Evolutionary conservation across 35 echinoderm and acorn worm species (phyloP).

Genomic region (Diadema setosum): DNA sequence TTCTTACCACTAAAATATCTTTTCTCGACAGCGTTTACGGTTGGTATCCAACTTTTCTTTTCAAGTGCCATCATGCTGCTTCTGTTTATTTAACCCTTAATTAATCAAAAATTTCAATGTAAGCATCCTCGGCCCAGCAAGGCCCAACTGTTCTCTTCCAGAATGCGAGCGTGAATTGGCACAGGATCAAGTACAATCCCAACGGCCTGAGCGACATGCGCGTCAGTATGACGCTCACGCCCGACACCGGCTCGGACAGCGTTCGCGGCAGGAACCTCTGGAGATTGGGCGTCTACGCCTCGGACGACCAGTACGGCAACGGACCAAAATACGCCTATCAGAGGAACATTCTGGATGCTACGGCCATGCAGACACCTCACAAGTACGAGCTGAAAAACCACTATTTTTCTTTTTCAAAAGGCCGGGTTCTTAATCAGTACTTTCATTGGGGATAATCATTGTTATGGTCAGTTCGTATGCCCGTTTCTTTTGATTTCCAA

Average conservation of each 20-base stretch:
- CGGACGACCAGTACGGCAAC: not conserved
- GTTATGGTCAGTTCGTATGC: no score
- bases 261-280: not conserved
- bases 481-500: no score
- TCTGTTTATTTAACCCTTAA: no score
- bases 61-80: no score
- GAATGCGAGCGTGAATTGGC: not conserved
- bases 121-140: no score
- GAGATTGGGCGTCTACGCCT: constrained; percentile 32
- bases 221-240: not conserved
- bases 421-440: no score
- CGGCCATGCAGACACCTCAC: not conserved
- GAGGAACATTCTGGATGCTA: not conserved
- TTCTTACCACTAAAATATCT: no score
- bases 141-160: not conserved
- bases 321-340: not conserved
- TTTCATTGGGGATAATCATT: no score
- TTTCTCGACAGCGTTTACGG: no score
- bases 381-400: not conserved
- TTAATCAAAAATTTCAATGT: no score
- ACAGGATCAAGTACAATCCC: not conserved
- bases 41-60: no score
- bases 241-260: not conserved
- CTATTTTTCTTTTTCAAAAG: no score
- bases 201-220: not conserved